Conservation (phyloP, 64 coral and sea anemone species). For the Pocillopora verrucosa region DNA sequence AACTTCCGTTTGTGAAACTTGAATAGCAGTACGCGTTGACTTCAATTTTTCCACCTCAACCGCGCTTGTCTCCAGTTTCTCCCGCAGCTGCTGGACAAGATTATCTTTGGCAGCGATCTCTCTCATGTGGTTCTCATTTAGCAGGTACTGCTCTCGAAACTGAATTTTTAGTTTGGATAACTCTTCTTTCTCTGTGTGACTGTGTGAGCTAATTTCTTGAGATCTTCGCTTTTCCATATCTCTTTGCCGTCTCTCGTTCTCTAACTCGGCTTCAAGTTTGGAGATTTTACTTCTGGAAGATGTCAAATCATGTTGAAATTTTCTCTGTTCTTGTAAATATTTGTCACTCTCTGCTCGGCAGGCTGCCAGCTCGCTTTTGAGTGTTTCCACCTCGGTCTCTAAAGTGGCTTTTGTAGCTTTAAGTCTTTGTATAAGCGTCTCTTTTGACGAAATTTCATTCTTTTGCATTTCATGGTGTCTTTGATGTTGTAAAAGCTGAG, state of each 20-base stretch:
- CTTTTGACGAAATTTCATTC: slow-evolving; percentile 76
- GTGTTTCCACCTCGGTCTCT: slow-evolving; percentile 75
- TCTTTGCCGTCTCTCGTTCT: slow-evolving; percentile 78
- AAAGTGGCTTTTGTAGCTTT: slow-evolving; percentile 81
- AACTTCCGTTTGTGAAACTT: slow-evolving; percentile 40
- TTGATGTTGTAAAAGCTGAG: slow-evolving; percentile 79
- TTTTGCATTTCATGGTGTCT: slow-evolving; percentile 83
- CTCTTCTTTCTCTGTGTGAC: slow-evolving; percentile 69
- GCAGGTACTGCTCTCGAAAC: slow-evolving; percentile 73
- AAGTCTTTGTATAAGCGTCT: slow-evolving; percentile 78
- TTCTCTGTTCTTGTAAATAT: slow-evolving; percentile 64
- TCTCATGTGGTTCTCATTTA: slow-evolving; percentile 47
- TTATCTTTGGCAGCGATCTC: slow-evolving; percentile 70
- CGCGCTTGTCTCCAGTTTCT: slow-evolving; percentile 65
- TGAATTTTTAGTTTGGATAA: slow-evolving; percentile 69
- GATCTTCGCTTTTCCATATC: slow-evolving; percentile 42
- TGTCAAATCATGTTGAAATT: slow-evolving; percentile 67
- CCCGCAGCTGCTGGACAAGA: slow-evolving; percentile 61
- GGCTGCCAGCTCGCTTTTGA: slow-evolving; percentile 69
- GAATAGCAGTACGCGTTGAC: slow-evolving; percentile 15
- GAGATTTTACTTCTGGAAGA: slow-evolving; percentile 68
- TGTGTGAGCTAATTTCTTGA: slow-evolving; percentile 61
- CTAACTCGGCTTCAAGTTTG: slow-evolving; percentile 78
- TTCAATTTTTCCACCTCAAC: slow-evolving; percentile 66
- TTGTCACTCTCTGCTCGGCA: slow-evolving; percentile 67